phyloP scores from a whole-genome alignment of 2,888 invertebrate genomes.

The Agapostemon virescens region DNA sequence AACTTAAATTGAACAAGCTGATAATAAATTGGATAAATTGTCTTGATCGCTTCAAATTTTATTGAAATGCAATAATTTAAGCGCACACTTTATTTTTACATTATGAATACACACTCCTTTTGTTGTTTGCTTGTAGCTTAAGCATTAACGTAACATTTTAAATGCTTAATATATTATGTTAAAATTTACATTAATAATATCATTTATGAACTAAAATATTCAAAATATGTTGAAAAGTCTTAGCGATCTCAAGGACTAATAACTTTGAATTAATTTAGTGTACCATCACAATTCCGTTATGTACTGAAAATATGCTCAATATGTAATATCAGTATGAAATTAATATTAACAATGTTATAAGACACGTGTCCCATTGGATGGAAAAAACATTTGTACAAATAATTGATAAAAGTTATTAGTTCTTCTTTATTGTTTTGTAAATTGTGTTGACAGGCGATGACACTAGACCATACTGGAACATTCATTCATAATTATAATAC shows the following conservation, averaged over 20 bases:
- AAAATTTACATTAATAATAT: conserved; percentile 57
- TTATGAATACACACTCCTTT: conserved; percentile 53
- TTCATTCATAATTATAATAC: conserved; percentile 34
- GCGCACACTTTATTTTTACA: conserved; percentile 66
- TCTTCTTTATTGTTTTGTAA: conserved; percentile 57
- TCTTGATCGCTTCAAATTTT: conserved; percentile 61
- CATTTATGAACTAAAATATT: conserved; percentile 45
- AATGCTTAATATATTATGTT: conserved; percentile 56
- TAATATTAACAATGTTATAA: conserved; percentile 3
- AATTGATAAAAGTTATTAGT: conserved; percentile 51
- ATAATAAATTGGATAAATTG: conserved; percentile 22
- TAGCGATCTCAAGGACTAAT: conserved; percentile 47
- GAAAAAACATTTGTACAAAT: conserved; percentile 22
- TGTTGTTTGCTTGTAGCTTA: conserved; percentile 63
- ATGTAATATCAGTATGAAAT: conserved; percentile 20
- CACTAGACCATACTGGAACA: conserved; percentile 51
- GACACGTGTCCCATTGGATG: neutral
- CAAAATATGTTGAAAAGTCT: conserved; percentile 48
- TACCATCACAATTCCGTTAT: conserved; percentile 21
- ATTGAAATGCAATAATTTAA: conserved; percentile 67
- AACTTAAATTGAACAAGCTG: conserved; percentile 30
- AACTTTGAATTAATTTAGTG: conserved; percentile 55
- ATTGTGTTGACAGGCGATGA: conserved; percentile 62
- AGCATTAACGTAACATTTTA: conserved; percentile 59
- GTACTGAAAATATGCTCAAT: conserved; percentile 26